These are phyloP conservation scores for Eumacrocentrus americanus DNA, from an alignment of 2,888 invertebrate genomes.

Conservation along the genomic window DNA sequence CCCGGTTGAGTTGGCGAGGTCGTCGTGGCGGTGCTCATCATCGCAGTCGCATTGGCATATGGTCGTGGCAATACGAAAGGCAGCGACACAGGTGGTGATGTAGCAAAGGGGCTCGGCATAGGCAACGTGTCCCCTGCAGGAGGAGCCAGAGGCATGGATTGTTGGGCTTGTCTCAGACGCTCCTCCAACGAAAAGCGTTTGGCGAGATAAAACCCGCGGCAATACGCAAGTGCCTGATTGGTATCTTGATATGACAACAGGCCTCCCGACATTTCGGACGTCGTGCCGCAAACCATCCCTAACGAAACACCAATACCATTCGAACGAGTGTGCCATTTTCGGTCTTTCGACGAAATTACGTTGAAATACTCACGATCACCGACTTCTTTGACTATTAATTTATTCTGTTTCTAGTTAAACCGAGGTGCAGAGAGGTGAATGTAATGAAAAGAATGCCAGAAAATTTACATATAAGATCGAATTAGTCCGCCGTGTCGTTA, in stretches of 20 bases:
- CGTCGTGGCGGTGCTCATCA: constrained; percentile 28
- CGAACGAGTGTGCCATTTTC: constrained; percentile 31
- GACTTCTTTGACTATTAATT: neutral
- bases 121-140: constrained; percentile 48
- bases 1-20: constrained; percentile 46
- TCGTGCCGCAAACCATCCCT: constrained; percentile 60
- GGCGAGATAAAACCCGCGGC: constrained; percentile 47
- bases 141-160: constrained; percentile 36
- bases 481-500: too few relatives aligned
- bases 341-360: constrained; percentile 5
- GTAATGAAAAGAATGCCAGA: too few relatives aligned
- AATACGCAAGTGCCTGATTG: constrained; percentile 59
- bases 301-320: constrained; percentile 36
- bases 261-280: constrained; percentile 59
- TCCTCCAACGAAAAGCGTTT: constrained; percentile 39
- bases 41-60: constrained; percentile 25
- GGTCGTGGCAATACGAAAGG: too few relatives aligned
- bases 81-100: constrained; percentile 40
- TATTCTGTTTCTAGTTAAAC: neutral
- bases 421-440: neutral
- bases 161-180: constrained; percentile 35
- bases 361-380: neutral
- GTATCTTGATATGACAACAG: constrained; percentile 58
- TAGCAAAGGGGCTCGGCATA: constrained; percentile 41
- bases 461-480: too few relatives aligned